Percentiles rank a stretch among this genome's conserved stretches.
Conservation (phyloP, 1,140 invertebrate genomes). For the Trigoniulus corallinus region DNA sequence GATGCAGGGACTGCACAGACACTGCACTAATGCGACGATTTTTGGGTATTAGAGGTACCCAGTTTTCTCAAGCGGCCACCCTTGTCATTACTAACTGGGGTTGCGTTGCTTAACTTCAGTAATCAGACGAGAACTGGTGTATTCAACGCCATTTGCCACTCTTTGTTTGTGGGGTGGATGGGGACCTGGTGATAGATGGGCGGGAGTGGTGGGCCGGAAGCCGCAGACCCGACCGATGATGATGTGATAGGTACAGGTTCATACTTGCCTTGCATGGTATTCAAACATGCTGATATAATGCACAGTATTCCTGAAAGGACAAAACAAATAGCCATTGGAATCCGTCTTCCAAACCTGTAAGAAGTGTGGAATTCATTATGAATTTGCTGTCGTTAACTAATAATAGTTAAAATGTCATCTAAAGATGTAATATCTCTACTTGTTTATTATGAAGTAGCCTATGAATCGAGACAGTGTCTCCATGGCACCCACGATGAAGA, state of each 20-base stretch:
- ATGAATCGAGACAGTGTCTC: conserved; percentile 13
- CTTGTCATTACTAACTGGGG: no score
- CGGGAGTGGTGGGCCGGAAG: no score
- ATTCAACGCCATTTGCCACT: no score
- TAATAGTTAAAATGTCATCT: not conserved
- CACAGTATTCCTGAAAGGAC: not conserved
- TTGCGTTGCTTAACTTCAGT: no score
- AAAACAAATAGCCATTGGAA: not conserved
- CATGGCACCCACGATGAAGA: conserved; percentile 20
- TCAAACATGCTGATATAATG: not conserved
- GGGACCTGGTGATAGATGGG: no score
- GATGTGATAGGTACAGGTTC: not conserved
- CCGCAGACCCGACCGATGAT: not conserved
- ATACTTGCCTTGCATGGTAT: not conserved
- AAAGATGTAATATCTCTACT: not conserved
- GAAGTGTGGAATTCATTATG: not conserved
- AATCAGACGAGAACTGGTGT: no score
- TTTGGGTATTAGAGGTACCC: no score
- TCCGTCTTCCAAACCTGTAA: not conserved
- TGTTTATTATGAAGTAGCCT: not conserved
- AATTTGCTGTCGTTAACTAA: no score
- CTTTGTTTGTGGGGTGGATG: no score
- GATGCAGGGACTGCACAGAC: no score
- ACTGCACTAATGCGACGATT: no score
- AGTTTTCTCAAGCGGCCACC: no score